phyloP scores from a whole-genome alignment of 2,888 invertebrate species.

The Hanleya hanleyi region DNA sequence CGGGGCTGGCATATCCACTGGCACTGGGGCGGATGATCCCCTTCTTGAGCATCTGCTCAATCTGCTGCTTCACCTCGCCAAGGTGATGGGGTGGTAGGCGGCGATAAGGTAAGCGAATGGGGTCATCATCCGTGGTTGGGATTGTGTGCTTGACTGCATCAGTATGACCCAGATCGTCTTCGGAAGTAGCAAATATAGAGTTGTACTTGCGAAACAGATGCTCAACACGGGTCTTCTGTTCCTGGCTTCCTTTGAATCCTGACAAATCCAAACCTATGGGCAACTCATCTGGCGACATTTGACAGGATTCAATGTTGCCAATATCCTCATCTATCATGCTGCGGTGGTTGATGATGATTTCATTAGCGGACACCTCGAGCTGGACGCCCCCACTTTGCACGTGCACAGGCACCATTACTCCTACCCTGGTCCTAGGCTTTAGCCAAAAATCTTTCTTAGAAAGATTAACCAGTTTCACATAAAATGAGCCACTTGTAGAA shows the following conservation, averaged over 20 bases:
- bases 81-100: too few relatives aligned
- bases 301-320: too few relatives aligned
- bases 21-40: slow-evolving; percentile 13
- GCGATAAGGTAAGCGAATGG: too few relatives aligned
- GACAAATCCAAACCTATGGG: not conserved
- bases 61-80: not conserved
- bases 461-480: not conserved
- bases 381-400: not conserved
- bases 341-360: not conserved
- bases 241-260: not conserved
- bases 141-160: not conserved
- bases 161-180: not conserved
- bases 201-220: not conserved
- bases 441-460: not conserved
- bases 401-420: not conserved
- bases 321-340: too few relatives aligned
- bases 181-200: not conserved
- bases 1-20: slow-evolving; percentile 16
- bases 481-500: not conserved
- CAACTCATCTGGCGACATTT: not conserved
- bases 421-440: not conserved
- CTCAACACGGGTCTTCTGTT: not conserved
- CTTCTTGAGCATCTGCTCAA: not conserved
- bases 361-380: not conserved
- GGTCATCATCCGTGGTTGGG: not conserved